Conservation (phyloP, 2,888 invertebrate genomes). For the Hirtodrosophila histrioides region DNA sequence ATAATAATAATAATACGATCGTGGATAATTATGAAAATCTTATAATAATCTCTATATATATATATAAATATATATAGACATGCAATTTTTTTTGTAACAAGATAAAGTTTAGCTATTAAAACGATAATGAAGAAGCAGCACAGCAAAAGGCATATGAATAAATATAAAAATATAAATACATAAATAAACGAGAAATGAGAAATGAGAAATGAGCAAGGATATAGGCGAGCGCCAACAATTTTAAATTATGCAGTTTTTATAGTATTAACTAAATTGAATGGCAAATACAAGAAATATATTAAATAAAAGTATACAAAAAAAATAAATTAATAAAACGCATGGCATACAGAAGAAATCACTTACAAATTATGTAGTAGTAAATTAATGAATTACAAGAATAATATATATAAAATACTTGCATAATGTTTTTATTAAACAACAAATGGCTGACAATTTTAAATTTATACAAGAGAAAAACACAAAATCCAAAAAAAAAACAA, state of each 20-base stretch:
- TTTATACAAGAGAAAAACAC: constrained; percentile 59
- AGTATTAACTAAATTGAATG: constrained; percentile 1
- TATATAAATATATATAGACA: constrained; percentile 21
- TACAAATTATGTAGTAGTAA: constrained; percentile 19
- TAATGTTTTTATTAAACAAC: constrained; percentile 71
- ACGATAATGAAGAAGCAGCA: constrained; percentile 25
- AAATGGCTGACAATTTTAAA: constrained; percentile 78
- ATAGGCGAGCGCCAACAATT: constrained; percentile 58
- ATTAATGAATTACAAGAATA: constrained; percentile 22
- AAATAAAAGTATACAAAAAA: constrained; percentile 39
- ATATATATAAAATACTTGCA: constrained; percentile 45
- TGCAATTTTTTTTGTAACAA: constrained; percentile 45
- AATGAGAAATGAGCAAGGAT: neutral
- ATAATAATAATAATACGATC: no score
- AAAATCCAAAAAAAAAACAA: constrained; percentile 15
- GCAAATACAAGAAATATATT: constrained; percentile 16
- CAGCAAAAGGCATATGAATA: constrained; percentile 21
- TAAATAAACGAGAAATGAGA: constrained; percentile 11
- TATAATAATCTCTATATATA: neutral
- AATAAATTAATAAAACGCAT: constrained; percentile 24
- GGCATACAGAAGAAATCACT: constrained; percentile 10
- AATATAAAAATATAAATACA: constrained; percentile 35
- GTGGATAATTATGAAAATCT: no score
- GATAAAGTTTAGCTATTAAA: constrained; percentile 54
- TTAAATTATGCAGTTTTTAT: constrained; percentile 75